These are phyloP conservation scores for Callyntrura guangdongensis DNA, from an alignment of 2,888 invertebrate species.

Conservation along the genomic window DNA sequence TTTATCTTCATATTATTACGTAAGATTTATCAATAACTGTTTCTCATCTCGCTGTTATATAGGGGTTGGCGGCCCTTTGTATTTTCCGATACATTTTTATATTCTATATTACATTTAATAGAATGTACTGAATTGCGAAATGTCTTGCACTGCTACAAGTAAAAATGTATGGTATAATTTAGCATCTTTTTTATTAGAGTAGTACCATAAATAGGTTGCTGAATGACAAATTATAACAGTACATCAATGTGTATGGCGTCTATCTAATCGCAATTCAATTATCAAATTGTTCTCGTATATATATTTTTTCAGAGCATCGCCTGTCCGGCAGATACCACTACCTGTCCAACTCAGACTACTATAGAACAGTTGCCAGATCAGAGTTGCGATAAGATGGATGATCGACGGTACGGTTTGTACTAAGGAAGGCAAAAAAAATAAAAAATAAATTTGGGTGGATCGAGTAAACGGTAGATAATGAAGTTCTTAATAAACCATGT, in stretches of 20 bases:
- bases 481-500: constrained; percentile 97
- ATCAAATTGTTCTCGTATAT: no score
- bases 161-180: neutral
- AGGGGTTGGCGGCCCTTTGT: no score
- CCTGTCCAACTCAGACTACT: constrained; percentile 54
- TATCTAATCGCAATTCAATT: no score
- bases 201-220: no score
- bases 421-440: constrained; percentile 91
- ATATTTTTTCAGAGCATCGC: constrained; percentile 52
- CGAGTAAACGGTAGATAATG: constrained; percentile 97
- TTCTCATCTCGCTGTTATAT: no score
- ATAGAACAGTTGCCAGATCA: constrained; percentile 51
- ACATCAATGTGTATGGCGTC: no score
- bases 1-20: no score
- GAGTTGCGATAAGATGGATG: constrained; percentile 87
- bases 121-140: neutral
- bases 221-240: no score
- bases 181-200: no score
- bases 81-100: neutral
- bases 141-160: neutral
- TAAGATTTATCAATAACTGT: no score
- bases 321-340: constrained; percentile 21
- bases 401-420: constrained; percentile 89
- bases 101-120: neutral
- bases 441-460: constrained; percentile 96